These are phyloP conservation scores for Synanthedon vespiformis DNA, from an alignment of 2,888 invertebrate genomes.

Conservation along the genomic window DNA sequence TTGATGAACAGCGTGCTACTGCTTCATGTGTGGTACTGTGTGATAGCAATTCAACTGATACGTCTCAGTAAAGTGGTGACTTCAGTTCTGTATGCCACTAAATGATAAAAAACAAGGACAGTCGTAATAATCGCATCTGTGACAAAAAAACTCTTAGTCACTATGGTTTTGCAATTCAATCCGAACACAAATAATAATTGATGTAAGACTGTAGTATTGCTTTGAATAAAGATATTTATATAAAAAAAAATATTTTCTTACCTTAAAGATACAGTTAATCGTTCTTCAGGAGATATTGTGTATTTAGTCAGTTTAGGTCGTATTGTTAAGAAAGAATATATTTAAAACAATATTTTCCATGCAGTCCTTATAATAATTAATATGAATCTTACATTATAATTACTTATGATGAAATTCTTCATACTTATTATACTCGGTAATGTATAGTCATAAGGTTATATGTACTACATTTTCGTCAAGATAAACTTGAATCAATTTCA, in stretches of 20 bases:
- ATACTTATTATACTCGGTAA: no score
- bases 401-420: no score
- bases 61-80: background rate
- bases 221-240: background rate
- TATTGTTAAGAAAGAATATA: background rate
- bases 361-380: no score
- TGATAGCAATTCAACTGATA: background rate
- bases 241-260: background rate
- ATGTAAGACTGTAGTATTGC: background rate
- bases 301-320: background rate
- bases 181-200: background rate
- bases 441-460: no score
- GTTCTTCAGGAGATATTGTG: background rate
- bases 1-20: background rate
- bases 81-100: no score
- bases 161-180: background rate
- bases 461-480: no score
- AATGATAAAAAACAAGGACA: no score
- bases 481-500: no score
- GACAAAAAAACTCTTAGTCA: background rate
- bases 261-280: background rate
- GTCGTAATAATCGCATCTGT: no score
- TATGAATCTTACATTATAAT: no score
- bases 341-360: background rate
- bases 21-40: background rate